Conservation (phyloP, 2,797 vertebrate species). For the Phrynocephalus vlangalii region DNA sequence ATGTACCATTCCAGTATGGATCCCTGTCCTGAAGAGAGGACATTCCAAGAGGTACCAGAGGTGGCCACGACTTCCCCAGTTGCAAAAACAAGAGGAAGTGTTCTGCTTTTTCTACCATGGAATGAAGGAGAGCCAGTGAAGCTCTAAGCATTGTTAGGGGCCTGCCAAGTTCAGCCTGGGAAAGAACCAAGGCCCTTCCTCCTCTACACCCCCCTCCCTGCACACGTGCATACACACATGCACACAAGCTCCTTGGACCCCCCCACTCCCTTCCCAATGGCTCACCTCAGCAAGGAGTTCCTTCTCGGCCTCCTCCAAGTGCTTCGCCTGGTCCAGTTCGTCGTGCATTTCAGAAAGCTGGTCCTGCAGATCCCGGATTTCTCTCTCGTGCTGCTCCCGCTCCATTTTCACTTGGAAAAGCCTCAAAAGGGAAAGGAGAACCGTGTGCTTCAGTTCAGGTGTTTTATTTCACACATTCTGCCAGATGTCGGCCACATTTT, state of each 20-base stretch:
- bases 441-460: constrained; percentile 38
- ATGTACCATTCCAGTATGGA: too few relatives aligned
- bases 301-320: constrained; percentile 84
- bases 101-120: too few relatives aligned
- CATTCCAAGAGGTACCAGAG: neutral
- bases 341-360: constrained; percentile 99
- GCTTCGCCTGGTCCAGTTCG: constrained; percentile 91
- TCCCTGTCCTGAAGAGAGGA: neutral
- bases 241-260: neutral
- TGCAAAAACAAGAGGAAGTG: too few relatives aligned
- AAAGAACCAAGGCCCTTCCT: too few relatives aligned
- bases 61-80: too few relatives aligned
- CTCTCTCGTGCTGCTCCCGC: constrained; percentile 92
- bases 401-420: constrained; percentile 99
- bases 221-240: too few relatives aligned
- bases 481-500: neutral
- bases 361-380: constrained; percentile 97
- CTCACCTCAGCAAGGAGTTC: constrained; percentile 88
- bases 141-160: neutral
- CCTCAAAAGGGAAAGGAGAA: constrained; percentile 70
- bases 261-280: neutral
- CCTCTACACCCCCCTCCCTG: too few relatives aligned
- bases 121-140: neutral
- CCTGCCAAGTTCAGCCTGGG: neutral
- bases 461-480: fast-evolving